Evolutionary conservation across 2,113 vertebrate genomes (phyloP).

Genomic region (Enhydra lutris): DNA sequence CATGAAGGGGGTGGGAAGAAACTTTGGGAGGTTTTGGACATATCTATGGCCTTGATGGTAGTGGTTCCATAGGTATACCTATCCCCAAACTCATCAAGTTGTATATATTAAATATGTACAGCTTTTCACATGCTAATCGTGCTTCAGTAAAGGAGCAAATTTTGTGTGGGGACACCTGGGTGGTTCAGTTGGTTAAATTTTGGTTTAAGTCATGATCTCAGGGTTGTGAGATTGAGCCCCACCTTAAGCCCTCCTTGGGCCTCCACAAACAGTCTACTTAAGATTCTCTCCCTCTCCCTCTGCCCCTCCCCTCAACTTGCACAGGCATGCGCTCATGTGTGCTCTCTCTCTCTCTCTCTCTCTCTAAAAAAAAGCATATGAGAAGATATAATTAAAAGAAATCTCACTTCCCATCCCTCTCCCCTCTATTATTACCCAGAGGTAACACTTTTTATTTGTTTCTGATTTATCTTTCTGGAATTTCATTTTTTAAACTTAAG

Average conservation of each 20-base stretch:
- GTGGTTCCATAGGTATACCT: background rate
- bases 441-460: background rate
- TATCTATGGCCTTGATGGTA: background rate
- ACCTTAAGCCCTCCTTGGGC: background rate
- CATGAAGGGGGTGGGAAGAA: background rate
- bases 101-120: background rate
- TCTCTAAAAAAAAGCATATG: background rate
- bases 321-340: background rate
- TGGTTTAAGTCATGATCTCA: background rate
- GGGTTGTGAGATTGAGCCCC: background rate
- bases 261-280: background rate
- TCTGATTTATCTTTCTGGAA: background rate
- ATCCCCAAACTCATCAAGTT: no score
- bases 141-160: background rate
- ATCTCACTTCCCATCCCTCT: background rate
- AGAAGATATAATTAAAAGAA: background rate
- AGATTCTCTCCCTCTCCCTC: background rate
- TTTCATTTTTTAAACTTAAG: background rate
- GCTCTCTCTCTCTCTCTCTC: background rate
- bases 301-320: background rate
- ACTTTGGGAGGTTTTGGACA: background rate
- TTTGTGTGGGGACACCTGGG: background rate
- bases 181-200: background rate
- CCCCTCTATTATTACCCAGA: background rate
- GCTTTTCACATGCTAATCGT: background rate